phyloP scores from a whole-genome alignment of 2,797 vertebrate genomes.

The Furcifer pardalis region DNA sequence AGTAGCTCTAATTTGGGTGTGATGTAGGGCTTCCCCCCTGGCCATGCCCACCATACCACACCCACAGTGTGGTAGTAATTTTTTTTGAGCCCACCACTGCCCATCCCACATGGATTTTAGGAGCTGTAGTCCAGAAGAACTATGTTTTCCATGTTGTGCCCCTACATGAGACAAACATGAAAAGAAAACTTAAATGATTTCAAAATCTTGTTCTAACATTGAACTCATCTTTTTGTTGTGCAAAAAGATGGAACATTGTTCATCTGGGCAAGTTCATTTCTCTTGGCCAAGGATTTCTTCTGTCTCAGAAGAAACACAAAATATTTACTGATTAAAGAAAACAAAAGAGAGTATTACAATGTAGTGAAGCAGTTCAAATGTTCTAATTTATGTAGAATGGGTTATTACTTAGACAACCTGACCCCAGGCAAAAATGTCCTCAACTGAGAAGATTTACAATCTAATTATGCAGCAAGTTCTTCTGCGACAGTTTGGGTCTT shows the following conservation, averaged over 20 bases:
- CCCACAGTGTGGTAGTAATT: no score
- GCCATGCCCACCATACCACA: no score
- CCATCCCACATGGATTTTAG: no score
- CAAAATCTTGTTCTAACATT: slow-evolving; percentile 17
- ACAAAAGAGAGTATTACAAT: slow-evolving; percentile 60
- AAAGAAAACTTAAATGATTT: background rate
- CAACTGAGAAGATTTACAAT: slow-evolving; percentile 73
- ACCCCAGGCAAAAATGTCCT: slow-evolving; percentile 69
- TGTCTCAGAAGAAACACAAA: slow-evolving; percentile 51
- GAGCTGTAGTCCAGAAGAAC: no score
- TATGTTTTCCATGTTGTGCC: background rate
- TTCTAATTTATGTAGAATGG: slow-evolving; percentile 72
- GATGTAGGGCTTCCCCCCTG: no score
- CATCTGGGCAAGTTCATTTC: background rate
- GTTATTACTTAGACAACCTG: slow-evolving; percentile 73
- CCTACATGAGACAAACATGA: background rate
- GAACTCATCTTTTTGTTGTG: background rate
- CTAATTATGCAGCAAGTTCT: slow-evolving; percentile 74
- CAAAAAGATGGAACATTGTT: background rate
- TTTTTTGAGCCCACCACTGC: no score
- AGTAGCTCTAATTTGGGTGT: no score
- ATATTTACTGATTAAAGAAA: slow-evolving; percentile 31
- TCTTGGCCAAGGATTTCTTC: slow-evolving; percentile 37
- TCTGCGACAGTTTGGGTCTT: slow-evolving; percentile 67
- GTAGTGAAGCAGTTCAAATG: slow-evolving; percentile 64